A percentile compares a stretch with the other conserved stretches of the same genome.
Conservation (phyloP, 2,888 invertebrate species). For the Trissolcus japonicus region DNA sequence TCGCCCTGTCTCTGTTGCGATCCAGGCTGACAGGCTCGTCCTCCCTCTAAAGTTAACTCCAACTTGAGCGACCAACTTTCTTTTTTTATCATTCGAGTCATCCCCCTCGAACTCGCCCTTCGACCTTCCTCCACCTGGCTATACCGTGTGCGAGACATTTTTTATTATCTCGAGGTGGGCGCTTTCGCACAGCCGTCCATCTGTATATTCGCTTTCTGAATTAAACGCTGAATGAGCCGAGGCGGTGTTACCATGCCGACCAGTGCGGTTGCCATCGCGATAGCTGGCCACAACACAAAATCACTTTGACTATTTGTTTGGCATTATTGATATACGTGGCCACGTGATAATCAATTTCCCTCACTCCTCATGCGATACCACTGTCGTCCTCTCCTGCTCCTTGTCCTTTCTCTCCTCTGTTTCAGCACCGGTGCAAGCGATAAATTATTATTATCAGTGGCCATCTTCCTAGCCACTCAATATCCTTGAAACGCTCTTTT, state of each 20-base stretch:
- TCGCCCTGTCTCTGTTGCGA: slow-evolving; percentile 39
- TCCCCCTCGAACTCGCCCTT: slow-evolving; percentile 59
- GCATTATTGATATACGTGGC: slow-evolving; percentile 68
- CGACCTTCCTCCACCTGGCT: slow-evolving; percentile 68
- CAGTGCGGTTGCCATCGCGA: slow-evolving; percentile 74
- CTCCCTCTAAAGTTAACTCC: slow-evolving; percentile 20
- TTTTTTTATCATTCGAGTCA: slow-evolving; percentile 55
- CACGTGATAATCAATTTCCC: slow-evolving; percentile 67
- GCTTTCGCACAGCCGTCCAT: slow-evolving; percentile 58
- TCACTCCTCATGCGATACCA: slow-evolving; percentile 38
- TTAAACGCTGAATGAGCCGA: slow-evolving; percentile 68
- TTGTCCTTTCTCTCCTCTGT: slow-evolving; percentile 7
- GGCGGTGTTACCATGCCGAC: slow-evolving; percentile 64
- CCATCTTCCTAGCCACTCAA: slow-evolving; percentile 56
- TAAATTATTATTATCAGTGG: slow-evolving; percentile 56
- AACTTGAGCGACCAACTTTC: slow-evolving; percentile 15
- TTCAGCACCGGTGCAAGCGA: slow-evolving; percentile 32
- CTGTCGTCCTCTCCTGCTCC: slow-evolving; percentile 12
- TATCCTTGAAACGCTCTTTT: slow-evolving; percentile 56
- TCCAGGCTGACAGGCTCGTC: slow-evolving; percentile 28
- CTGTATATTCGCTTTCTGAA: slow-evolving; percentile 63
- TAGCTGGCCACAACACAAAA: slow-evolving; percentile 73
- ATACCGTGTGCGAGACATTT: slow-evolving; percentile 46
- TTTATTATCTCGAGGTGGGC: slow-evolving; percentile 51
- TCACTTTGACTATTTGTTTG: slow-evolving; percentile 75